Percentiles rank a stretch among this genome's conserved stretches.
These are phyloP conservation scores for Cyanistes caeruleus DNA, from an alignment of 2,113 vertebrate species.

Conservation along the genomic window DNA sequence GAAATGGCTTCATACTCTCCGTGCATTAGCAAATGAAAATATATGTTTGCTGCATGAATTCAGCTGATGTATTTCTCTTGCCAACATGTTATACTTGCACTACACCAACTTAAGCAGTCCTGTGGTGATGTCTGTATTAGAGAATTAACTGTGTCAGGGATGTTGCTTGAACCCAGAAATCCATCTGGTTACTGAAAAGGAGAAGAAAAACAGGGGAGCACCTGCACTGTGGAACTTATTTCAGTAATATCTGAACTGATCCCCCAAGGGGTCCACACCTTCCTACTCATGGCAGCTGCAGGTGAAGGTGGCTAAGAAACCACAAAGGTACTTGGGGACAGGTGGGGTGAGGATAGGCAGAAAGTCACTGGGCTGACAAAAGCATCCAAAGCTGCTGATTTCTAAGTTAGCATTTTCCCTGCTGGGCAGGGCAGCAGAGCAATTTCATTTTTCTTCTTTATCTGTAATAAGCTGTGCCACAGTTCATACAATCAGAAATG, in stretches of 20 bases:
- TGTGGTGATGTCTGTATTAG: not conserved
- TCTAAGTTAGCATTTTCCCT: not conserved
- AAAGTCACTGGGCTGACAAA: not conserved
- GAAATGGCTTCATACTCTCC: not conserved
- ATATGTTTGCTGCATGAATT: not conserved
- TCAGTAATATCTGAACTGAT: not conserved
- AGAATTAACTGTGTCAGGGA: not conserved
- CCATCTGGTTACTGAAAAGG: not conserved
- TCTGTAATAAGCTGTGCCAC: not conserved
- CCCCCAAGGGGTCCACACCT: not conserved
- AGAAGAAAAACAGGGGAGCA: not conserved
- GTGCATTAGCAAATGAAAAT: not conserved
- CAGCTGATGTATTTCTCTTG: not conserved
- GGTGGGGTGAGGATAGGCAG: not conserved
- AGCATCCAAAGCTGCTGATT: not conserved
- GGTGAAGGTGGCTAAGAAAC: not conserved
- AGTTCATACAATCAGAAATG: not conserved
- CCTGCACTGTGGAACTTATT: not conserved
- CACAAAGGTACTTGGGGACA: not conserved
- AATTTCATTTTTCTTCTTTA: conserved; percentile 2
- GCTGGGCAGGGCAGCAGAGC: not conserved
- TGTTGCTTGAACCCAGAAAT: not conserved
- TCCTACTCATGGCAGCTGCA: not conserved
- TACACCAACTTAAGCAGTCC: not conserved
- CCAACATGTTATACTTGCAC: not conserved